phyloP scores from a whole-genome alignment of 2,888 invertebrate species.

The Hofmannophila pseudospretella region DNA sequence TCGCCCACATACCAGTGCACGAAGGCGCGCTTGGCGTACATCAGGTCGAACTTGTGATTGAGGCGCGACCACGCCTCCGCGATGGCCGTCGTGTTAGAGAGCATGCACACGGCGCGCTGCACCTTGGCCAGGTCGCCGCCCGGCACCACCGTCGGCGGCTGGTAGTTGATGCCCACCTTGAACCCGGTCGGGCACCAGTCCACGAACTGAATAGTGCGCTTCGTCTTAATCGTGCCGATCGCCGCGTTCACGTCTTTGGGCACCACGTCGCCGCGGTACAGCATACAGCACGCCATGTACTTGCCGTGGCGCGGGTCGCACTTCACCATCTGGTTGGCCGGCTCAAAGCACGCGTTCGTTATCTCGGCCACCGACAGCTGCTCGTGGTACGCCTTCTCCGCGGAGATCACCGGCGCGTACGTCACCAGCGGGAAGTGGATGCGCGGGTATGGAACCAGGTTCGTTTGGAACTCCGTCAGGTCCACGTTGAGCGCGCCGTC shows the following conservation, averaged over 20 bases:
- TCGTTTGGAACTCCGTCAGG: constrained; percentile 95
- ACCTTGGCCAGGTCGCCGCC: constrained; percentile 95
- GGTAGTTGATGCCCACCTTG: constrained; percentile 89
- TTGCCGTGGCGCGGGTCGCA: constrained; percentile 94
- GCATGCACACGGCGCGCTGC: constrained; percentile 96
- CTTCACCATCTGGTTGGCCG: constrained; percentile 96
- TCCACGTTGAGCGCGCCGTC: constrained; percentile 95
- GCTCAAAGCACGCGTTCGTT: constrained; percentile 96
- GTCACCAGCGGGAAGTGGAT: constrained; percentile 96
- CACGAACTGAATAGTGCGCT: constrained; percentile 94
- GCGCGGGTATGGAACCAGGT: constrained; percentile 95
- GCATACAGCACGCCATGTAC: constrained; percentile 97
- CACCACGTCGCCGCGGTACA: constrained; percentile 95
- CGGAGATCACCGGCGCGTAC: constrained; percentile 94
- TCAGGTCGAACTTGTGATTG: constrained; percentile 96
- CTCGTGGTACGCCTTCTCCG: constrained; percentile 96
- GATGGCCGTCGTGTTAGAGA: constrained; percentile 97
- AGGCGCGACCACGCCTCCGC: constrained; percentile 98
- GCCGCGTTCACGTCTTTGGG: constrained; percentile 97
- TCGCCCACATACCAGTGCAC: constrained; percentile 96
- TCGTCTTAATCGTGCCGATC: constrained; percentile 95
- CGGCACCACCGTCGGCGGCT: constrained; percentile 91
- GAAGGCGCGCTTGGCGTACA: constrained; percentile 97
- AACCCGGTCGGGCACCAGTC: constrained; percentile 85
- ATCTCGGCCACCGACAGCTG: constrained; percentile 94